A percentile compares a stretch with the other conserved stretches of the same genome.
Evolutionary conservation across 2,797 vertebrate species (phyloP).

Genomic region (Austrolebias charrua): DNA sequence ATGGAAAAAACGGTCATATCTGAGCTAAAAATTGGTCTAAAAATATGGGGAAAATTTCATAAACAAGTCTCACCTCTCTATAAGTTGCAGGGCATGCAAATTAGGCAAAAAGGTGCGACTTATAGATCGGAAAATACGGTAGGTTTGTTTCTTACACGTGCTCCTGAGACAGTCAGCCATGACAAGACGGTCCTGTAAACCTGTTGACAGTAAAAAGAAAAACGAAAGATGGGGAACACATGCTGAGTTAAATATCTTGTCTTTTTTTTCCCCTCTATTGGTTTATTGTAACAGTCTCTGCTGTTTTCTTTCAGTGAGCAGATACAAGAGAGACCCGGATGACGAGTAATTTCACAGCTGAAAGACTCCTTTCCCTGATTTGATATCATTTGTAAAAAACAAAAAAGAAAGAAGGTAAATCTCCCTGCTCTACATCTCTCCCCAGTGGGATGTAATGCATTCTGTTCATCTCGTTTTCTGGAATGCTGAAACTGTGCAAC

Average conservation of each 20-base stretch:
- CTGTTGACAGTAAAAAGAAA: constrained; percentile 40
- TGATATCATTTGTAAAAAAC: constrained; percentile 79
- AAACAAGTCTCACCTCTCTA: too few species aligned
- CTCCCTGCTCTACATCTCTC: constrained; percentile 57
- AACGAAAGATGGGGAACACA: constrained; percentile 41
- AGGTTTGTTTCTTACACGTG: constrained; percentile 31
- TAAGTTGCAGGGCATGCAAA: too few species aligned
- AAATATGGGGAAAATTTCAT: too few species aligned
- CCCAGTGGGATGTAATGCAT: constrained; percentile 61
- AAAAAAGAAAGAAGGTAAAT: constrained; percentile 66
- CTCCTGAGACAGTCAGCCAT: constrained; percentile 62
- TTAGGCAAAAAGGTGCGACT: too few species aligned
- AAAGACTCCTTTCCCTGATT: constrained; percentile 75
- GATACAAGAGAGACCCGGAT: constrained; percentile 76
- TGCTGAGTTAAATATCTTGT: constrained; percentile 50
- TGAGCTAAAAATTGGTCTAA: too few species aligned
- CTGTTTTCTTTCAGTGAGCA: constrained; percentile 57
- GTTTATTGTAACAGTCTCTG: constrained; percentile 27
- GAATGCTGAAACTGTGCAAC: constrained; percentile 52
- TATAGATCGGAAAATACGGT: too few species aligned
- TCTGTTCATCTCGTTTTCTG: constrained; percentile 73
- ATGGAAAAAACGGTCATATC: too few species aligned
- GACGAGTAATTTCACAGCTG: constrained; percentile 87
- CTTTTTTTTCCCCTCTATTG: constrained; percentile 20
- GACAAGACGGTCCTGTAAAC: constrained; percentile 68